Percentiles rank a stretch among this genome's conserved stretches.
phyloP scores from a whole-genome alignment of 2,888 invertebrate species.

The Hydropsyche betteni region DNA sequence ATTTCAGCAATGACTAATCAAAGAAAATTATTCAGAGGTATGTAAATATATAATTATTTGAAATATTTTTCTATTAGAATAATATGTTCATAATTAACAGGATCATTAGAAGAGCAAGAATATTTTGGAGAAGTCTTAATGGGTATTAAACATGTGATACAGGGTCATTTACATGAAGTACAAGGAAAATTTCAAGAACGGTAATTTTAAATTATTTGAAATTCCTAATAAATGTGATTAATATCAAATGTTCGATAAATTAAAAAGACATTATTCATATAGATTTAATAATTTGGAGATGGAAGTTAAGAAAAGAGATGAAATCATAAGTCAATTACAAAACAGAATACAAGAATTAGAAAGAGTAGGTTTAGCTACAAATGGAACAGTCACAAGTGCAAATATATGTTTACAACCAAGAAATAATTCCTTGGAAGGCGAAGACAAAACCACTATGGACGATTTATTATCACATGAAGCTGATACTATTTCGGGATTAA shows the following conservation, averaged over 20 bases:
- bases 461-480: slow-evolving; percentile 33
- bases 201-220: slow-evolving; percentile 54
- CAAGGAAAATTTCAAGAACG: slow-evolving; percentile 76
- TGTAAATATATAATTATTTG: slow-evolving; percentile 41
- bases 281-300: slow-evolving; percentile 80
- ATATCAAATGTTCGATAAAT: slow-evolving; percentile 54
- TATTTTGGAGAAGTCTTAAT: slow-evolving; percentile 82
- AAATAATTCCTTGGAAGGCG: slow-evolving; percentile 35
- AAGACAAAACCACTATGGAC: slow-evolving; percentile 41
- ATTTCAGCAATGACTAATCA: slow-evolving; percentile 70
- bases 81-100: slow-evolving; percentile 57
- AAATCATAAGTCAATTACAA: slow-evolving; percentile 81
- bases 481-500: slow-evolving; percentile 44
- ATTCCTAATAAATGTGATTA: background rate
- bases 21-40: slow-evolving; percentile 68
- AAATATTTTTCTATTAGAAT: slow-evolving; percentile 31
- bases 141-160: slow-evolving; percentile 84
- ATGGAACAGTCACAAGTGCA: slow-evolving; percentile 2
- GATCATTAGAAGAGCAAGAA: slow-evolving; percentile 78
- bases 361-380: slow-evolving; percentile 56
- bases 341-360: slow-evolving; percentile 76
- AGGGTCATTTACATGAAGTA: slow-evolving; percentile 75
- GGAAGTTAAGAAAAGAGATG: slow-evolving; percentile 83
- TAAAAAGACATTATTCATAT: background rate
- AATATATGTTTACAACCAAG: slow-evolving; percentile 8